Evolutionary conservation across 2,113 vertebrate species (phyloP).

Genomic region (Indicator maculatus): DNA sequence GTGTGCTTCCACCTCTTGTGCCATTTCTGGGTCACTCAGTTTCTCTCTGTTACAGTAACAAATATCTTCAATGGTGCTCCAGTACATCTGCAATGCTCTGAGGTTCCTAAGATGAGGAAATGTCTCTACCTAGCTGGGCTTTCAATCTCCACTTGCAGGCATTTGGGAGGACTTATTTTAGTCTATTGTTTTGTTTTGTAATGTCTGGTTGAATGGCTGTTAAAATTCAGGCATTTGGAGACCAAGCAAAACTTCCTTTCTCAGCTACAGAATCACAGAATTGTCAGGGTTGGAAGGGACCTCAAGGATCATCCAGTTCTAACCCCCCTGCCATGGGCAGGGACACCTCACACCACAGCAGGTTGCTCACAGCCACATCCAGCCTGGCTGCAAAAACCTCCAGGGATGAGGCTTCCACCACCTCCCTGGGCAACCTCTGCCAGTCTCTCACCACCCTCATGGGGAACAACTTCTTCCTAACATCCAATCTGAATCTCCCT

Average conservation of each 20-base stretch:
- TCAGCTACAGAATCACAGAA: background rate
- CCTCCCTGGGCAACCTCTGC: no score
- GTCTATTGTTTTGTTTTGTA: no score
- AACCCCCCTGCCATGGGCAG: no score
- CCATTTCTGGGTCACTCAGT: constrained; percentile 4
- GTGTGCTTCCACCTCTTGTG: background rate
- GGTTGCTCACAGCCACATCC: no score
- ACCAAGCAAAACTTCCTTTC: background rate
- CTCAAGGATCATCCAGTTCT: no score
- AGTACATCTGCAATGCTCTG: background rate
- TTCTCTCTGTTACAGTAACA: constrained; percentile 20
- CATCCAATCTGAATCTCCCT: no score
- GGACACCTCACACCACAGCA: no score
- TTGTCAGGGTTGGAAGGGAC: no score
- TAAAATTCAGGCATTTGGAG: background rate
- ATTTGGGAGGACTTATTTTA: background rate
- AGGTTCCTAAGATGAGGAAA: background rate
- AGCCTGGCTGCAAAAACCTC: no score
- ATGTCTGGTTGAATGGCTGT: background rate
- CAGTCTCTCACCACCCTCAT: no score
- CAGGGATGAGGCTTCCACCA: no score
- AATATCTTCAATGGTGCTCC: constrained; percentile 2
- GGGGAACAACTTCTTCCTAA: no score
- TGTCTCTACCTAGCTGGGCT: background rate
- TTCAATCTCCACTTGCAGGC: background rate